Conservation (phyloP, 2,888 invertebrate species). For the Cataglyphis livida region DNA sequence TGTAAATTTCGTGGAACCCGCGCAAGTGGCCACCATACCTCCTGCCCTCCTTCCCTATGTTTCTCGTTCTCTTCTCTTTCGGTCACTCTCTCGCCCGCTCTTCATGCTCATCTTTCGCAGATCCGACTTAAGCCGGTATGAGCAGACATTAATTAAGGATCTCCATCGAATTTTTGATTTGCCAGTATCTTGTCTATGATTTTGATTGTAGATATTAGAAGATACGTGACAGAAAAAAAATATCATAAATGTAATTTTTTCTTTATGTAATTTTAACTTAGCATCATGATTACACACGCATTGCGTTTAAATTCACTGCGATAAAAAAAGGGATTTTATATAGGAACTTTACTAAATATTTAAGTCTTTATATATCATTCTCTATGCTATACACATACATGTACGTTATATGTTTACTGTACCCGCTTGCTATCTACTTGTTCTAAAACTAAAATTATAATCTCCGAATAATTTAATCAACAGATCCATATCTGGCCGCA, state of each 20-base stretch:
- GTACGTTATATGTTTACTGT: no score
- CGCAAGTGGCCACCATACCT: slow-evolving; percentile 43
- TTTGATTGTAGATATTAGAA: not conserved
- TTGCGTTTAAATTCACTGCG: not conserved
- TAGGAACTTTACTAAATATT: not conserved
- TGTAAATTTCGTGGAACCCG: slow-evolving; percentile 78
- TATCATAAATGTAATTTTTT: not conserved
- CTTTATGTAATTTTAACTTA: not conserved
- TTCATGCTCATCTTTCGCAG: slow-evolving; percentile 21
- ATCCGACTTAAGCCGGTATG: slow-evolving; percentile 60
- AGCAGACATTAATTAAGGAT: slow-evolving; percentile 76
- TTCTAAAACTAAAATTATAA: not conserved
- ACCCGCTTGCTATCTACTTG: not conserved
- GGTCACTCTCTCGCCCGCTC: slow-evolving; percentile 25
- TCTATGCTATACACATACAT: not conserved
- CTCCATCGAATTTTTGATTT: slow-evolving; percentile 42
- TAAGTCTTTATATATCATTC: not conserved
- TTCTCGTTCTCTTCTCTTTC: slow-evolving; percentile 26
- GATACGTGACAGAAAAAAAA: not conserved
- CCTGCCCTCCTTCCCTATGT: slow-evolving; percentile 28
- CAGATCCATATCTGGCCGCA: slow-evolving; percentile 95
- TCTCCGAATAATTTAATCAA: not conserved
- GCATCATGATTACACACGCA: no score
- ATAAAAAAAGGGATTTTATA: not conserved
- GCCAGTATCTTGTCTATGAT: slow-evolving; percentile 5